Evolutionary conservation across 2,888 invertebrate species (phyloP).

Genomic region (Drosophila mulleri): DNA sequence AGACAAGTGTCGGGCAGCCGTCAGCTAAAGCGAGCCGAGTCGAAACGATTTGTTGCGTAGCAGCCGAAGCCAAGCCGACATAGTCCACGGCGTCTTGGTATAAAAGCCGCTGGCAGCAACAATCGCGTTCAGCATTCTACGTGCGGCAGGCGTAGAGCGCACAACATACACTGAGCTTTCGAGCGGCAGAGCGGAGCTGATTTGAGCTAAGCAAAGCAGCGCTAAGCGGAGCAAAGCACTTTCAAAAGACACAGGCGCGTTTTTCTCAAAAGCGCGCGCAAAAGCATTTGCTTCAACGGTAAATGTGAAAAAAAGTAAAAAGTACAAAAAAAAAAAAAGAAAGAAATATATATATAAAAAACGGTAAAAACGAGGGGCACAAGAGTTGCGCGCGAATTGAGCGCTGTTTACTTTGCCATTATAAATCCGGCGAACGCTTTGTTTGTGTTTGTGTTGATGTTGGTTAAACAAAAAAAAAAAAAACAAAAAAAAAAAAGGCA

Average conservation of each 20-base stretch:
- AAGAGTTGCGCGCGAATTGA: constrained; percentile 66
- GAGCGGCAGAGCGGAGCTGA: neutral
- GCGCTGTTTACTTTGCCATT: constrained; percentile 73
- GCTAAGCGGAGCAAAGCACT: constrained; percentile 9
- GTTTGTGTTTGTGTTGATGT: constrained; percentile 68
- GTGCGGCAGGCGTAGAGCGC: constrained; percentile 72
- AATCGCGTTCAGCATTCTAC: constrained; percentile 66
- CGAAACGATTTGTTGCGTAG: constrained; percentile 15
- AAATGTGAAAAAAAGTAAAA: constrained; percentile 33
- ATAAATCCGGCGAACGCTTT: constrained; percentile 65
- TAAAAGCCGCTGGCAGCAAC: constrained; percentile 57
- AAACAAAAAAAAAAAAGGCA: neutral
- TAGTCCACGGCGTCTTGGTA: constrained; percentile 36
- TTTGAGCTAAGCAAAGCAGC: constrained; percentile 3
- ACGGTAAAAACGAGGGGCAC: constrained; percentile 37
- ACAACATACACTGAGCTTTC: constrained; percentile 26
- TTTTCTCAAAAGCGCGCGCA: constrained; percentile 72
- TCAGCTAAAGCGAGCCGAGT: constrained; percentile 44
- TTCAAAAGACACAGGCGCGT: constrained; percentile 42
- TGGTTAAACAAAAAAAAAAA: constrained; percentile 23
- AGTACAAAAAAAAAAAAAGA: neutral
- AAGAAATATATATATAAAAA: neutral
- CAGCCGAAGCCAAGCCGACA: constrained; percentile 17
- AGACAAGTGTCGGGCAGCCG: constrained; percentile 25
- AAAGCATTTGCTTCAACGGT: constrained; percentile 45